Base-by-base conservation (phyloP, 2,113 vertebrate genomes). In the Cettia cetti region DNA sequence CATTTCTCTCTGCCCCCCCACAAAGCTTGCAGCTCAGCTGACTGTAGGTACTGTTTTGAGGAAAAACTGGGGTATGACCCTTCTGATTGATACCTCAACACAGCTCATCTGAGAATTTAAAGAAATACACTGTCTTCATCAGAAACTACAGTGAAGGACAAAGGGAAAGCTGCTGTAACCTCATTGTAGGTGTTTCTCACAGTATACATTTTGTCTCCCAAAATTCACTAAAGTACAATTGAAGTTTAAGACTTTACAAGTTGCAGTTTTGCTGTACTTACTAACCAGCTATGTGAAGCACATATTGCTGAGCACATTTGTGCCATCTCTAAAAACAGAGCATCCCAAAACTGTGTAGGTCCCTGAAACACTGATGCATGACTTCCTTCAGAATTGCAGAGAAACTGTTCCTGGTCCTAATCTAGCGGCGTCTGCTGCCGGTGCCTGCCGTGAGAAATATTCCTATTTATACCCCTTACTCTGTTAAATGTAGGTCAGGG, bases 141-240 rank as follows among this genome's bases (percentile, higher is more conserved):
- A 4, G 74, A 72, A 94, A 44, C 20, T 11, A n/a, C 26, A 40
- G 23, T 42, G 37, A 63, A 53, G 75, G 92, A 16, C 37, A 89
- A 75, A 92, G 23, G 53, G 47, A 74, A 88, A 78, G 72, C 44
- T 84, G 12, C 39, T 47, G 68, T 56, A 66, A 74, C 23, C 27
- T 80, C 8, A 14, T 52, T 65, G n/a, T 39, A 76, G 13, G 60
- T 56, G 42, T n/a, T 85, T 68, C 61, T 19, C 1, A 2, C 0
- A 1, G 10, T n/a, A 39, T 16, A 5, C 1, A 0, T 60, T 71
- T 54, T 39, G 1, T 22, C 21, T 27, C 57, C 76, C 31, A 74
- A 24, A 79, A 78, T 53, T 54, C 15, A 33, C 26, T 45, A 1
- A 19, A 53, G 18, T 40, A 9, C 0, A 0, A 12, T 30, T 5